phyloP scores from a whole-genome alignment of 2,888 invertebrate genomes.

The Psylliodes chrysocephalus region DNA sequence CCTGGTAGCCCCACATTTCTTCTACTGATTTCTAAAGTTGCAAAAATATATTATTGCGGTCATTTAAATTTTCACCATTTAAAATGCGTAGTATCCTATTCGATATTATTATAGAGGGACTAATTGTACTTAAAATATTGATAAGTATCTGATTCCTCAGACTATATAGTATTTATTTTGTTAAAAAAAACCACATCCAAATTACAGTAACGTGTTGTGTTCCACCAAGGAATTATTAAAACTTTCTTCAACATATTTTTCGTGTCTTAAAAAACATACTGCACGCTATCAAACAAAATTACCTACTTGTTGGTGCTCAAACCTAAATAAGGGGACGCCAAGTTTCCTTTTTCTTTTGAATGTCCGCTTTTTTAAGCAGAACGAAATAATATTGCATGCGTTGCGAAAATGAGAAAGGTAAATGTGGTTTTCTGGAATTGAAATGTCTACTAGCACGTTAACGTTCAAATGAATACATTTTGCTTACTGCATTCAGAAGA shows the following conservation, averaged over 20 bases:
- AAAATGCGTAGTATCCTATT: too few relatives aligned
- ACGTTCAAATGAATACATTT: constrained; percentile 13
- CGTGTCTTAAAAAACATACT: constrained; percentile 12
- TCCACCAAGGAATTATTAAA: not conserved
- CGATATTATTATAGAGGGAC: too few relatives aligned
- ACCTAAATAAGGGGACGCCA: constrained; percentile 8
- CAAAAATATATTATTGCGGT: too few relatives aligned
- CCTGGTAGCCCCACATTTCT: too few relatives aligned
- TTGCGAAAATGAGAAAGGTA: constrained; percentile 20
- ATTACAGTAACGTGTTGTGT: not conserved
- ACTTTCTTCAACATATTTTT: constrained; percentile 9
- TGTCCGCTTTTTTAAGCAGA: not conserved
- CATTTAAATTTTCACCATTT: too few relatives aligned
- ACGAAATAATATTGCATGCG: constrained; percentile 25
- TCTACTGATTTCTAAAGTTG: too few relatives aligned
- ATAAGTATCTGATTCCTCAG: too few relatives aligned
- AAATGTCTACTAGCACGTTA: constrained; percentile 8
- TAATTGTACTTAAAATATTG: too few relatives aligned
- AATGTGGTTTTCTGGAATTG: constrained; percentile 12
- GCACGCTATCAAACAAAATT: constrained; percentile 18
- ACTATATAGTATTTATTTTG: not conserved
- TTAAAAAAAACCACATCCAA: not conserved
- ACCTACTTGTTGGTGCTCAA: constrained; percentile 18
- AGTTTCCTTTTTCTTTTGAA: constrained; percentile 15
- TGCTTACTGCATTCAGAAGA: constrained; percentile 7